These are phyloP conservation scores for Agrochola circellaris DNA, from an alignment of 2,888 invertebrate genomes.

Conservation along the genomic window DNA sequence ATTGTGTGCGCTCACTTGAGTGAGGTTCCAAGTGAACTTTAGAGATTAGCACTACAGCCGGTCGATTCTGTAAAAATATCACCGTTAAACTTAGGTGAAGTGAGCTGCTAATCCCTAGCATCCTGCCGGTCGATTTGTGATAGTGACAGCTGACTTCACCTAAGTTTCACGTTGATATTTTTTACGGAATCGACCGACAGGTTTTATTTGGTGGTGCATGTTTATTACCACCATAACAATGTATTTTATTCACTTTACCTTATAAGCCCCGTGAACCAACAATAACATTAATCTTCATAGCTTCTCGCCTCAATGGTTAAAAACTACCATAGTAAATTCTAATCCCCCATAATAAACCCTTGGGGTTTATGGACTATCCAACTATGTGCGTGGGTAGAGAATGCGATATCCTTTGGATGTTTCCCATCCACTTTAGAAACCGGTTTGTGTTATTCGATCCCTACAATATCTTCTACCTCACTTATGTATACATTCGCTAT, in stretches of 20 bases:
- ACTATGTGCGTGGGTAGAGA: not conserved
- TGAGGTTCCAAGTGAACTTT: not conserved
- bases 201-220: not conserved
- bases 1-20: not conserved
- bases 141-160: too few species aligned
- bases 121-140: too few species aligned
- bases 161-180: too few species aligned
- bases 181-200: too few species aligned
- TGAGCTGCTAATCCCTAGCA: too few species aligned
- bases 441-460: not conserved
- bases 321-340: constrained; percentile 47
- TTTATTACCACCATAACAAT: not conserved
- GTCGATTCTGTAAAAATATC: too few species aligned
- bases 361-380: constrained; percentile 30
- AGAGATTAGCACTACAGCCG: not conserved
- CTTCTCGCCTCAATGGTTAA: constrained; percentile 34
- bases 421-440: not conserved
- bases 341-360: constrained; percentile 36
- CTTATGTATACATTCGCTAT: too few species aligned
- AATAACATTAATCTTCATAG: constrained; percentile 24
- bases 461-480: not conserved
- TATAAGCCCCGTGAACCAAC: not conserved
- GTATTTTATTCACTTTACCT: not conserved
- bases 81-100: too few species aligned
- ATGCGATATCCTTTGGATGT: not conserved